A percentile compares a stretch with the other conserved stretches of the same genome.
These are phyloP conservation scores for Hydrotaea diabolus DNA, from an alignment of 2,888 invertebrate species.

Conservation along the genomic window DNA sequence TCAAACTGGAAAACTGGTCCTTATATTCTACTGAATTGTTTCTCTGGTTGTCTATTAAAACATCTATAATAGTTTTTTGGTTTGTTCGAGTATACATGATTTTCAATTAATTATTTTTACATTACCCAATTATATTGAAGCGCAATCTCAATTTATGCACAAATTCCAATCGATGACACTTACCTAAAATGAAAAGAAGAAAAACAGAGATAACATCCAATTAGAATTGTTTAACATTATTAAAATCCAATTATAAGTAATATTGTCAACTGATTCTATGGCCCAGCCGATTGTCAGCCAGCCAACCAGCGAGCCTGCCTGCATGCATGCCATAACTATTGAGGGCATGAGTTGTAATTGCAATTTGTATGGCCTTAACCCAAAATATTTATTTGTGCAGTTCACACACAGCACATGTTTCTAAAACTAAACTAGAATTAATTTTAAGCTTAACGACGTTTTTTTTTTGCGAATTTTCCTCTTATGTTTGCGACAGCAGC, in stretches of 20 bases:
- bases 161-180: constrained; percentile 6
- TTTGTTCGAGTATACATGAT: too few species aligned
- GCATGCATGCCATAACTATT: too few species aligned
- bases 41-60: too few species aligned
- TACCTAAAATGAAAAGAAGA: constrained; percentile 17
- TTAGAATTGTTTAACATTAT: constrained; percentile 4
- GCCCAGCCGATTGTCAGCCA: too few species aligned
- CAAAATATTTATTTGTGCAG: background rate
- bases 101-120: background rate
- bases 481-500: too few species aligned
- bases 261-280: background rate
- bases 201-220: constrained; percentile 6
- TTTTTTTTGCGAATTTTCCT: background rate
- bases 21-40: too few species aligned
- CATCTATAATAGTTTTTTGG: too few species aligned
- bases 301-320: too few species aligned
- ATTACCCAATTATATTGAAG: background rate
- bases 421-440: background rate
- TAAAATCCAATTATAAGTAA: background rate
- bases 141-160: background rate
- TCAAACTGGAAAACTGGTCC: too few species aligned
- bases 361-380: constrained; percentile 12
- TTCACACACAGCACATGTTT: background rate
- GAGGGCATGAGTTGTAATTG: background rate
- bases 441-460: background rate